phyloP scores from a whole-genome alignment of 2,797 vertebrate genomes.

The Heteromormyrus szaboi region DNA sequence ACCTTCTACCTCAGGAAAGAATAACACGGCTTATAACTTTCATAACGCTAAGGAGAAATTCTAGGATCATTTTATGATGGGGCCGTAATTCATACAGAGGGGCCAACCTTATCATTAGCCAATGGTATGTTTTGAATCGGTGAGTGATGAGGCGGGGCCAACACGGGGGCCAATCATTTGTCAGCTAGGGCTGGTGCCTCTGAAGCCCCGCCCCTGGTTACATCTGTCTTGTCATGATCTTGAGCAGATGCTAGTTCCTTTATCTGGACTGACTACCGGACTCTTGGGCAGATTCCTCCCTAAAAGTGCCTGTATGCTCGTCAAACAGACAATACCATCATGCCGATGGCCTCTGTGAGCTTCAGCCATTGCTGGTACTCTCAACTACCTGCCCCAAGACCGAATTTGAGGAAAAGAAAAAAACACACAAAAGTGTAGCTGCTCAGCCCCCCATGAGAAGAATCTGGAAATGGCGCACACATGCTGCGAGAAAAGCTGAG shows the following conservation, averaged over 20 bases:
- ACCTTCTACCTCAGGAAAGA: not conserved
- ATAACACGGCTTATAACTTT: not conserved
- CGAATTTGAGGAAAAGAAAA: not conserved
- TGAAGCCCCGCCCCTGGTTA: not conserved
- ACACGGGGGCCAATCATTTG: not conserved
- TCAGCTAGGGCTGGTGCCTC: not conserved
- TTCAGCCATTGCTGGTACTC: not conserved
- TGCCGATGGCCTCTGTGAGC: not conserved
- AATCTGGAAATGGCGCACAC: not conserved
- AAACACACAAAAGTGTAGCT: slow-evolving; percentile 15
- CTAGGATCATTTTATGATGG: not conserved
- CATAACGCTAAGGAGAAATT: not conserved
- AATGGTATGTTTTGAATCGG: not conserved
- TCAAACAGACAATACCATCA: not conserved
- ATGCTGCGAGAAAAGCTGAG: not conserved
- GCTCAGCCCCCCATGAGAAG: not conserved
- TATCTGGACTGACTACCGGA: not conserved
- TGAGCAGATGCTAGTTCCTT: not conserved
- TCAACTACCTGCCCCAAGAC: not conserved
- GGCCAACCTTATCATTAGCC: not conserved
- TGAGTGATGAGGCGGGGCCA: not conserved
- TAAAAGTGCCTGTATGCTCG: not conserved
- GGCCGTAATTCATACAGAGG: not conserved
- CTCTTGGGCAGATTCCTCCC: not conserved
- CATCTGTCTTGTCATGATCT: not conserved